A percentile compares a stretch with the other conserved stretches of the same genome.
Conservation (phyloP, 2,888 invertebrate species). For the Euplagia quadripunctaria region DNA sequence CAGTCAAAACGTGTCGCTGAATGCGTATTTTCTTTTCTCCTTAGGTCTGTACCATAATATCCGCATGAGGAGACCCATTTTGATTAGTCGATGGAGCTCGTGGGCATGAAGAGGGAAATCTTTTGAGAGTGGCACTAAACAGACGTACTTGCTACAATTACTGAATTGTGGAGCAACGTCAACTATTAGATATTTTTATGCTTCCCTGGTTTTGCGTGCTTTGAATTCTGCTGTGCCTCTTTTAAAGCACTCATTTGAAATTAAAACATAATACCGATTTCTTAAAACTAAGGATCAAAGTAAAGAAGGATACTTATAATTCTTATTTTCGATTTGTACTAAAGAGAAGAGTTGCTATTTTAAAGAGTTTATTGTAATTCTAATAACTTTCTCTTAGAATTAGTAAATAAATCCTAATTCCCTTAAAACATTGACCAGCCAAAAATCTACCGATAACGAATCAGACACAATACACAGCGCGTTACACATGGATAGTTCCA, state of each 20-base stretch:
- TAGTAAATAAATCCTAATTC: background rate
- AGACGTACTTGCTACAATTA: background rate
- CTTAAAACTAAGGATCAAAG: no score
- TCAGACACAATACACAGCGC: slow-evolving; percentile 11
- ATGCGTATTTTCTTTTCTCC: background rate
- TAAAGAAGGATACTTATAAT: no score
- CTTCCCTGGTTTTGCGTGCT: background rate
- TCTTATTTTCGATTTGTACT: no score
- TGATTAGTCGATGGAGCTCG: background rate
- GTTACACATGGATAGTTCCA: slow-evolving; percentile 15
- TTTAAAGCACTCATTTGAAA: no score
- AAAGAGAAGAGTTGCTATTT: no score
- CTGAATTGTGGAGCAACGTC: background rate
- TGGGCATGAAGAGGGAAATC: background rate
- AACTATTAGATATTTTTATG: background rate
- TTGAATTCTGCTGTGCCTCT: no score
- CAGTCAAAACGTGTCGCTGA: background rate
- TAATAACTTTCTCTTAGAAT: background rate
- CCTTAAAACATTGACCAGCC: background rate
- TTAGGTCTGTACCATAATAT: background rate
- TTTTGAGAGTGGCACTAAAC: no score
- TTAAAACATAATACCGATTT: no score
- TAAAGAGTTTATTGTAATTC: background rate
- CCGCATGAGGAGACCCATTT: background rate
- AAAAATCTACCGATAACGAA: background rate